Base-by-base conservation (phyloP, 1,140 invertebrate species). In the Meloidogyne floridensis region DNA sequence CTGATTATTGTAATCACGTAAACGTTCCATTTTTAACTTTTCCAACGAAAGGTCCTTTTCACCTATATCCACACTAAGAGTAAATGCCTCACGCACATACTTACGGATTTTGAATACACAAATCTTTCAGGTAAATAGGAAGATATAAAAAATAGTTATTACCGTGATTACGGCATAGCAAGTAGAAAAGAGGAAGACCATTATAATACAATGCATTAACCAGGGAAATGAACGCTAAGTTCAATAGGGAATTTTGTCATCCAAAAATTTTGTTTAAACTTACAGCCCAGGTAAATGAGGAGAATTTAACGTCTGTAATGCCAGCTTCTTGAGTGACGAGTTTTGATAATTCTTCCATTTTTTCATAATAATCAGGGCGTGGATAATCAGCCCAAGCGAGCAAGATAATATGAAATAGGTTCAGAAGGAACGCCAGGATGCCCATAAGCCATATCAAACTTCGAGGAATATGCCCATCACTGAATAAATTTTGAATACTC, bases 1-100 rank as follows among this genome's bases (percentile, higher is more conserved):
- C 47, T 79, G 65, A 51, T 79, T 79, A 51, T 79, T 79, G n/a
- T 79, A 79, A 54, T 79, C 77, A 72, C 77, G 77, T 72, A 79
- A 71, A 15, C 72, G 69, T 51, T 79, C 59, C 43, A 51, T 71
- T 71, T 69, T 72, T 10, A 79, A 32, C 59, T 20, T 65, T 54
- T 69, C 72, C 5, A 72, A 42, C 1, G 72, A 15, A 6, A 11
- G 7, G 51, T 69, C 43, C 9, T 43, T 15, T 69, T 51, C 77
- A 32, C 51, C 65, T 43, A 54, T 18, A 18, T 72, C 13, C 43
- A 65, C 56, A 13, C 59, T 72, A 11, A 32, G 10, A 9, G 54
- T 72, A 56, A 79, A 79, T 6, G 77, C 53, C 8, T 79, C 65
- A 20, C 77, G 42, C 20, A 79, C 77, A 20, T 69, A 79, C 8